Base-by-base conservation (phyloP, 2,797 vertebrate genomes). In the Odontamblyopus lacepedii region DNA sequence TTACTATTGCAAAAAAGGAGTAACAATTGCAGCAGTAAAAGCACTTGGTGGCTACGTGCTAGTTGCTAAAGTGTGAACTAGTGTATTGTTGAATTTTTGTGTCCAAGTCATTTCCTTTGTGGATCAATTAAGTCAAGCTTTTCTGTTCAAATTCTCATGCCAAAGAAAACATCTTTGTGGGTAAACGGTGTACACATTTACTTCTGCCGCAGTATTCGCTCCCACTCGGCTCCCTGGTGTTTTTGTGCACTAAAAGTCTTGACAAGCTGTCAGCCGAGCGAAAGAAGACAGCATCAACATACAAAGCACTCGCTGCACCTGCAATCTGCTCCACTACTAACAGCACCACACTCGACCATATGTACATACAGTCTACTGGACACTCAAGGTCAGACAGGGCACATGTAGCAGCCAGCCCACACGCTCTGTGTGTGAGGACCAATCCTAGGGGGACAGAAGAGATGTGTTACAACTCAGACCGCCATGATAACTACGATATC, bases 271-370 rank as follows among this genome's bases (percentile, higher is more conserved):
- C 83, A 80, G 75, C 57, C 55, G 70, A 77, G 55, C 67, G 65
- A 87, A 81, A 82, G 68, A 60, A 55, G 30, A 73, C 62, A 62
- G 77, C 72, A 71, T 56, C 67, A 80, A 72, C 78, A 77, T 27
- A 57, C 67, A 63, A 77, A 69, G 35, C 56, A 51, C 65, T 72
- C 57, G n/a, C 63, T 67, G 67, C 61, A 19, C 44, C 63, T 50
- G 63, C 23, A 72, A 51, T 79, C 76, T 66, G 44, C 50, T 41
- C 44, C 78, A 38, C 56, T 32, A 16, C 30, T 55, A 63, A 67
- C 67, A 15, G 78, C 71, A 77, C 2, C 26, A 32, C 65, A 30
- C 67, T 27, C 23, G 23, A 71, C 60, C 68, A 59, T 27, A 63
- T 77, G 59, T 65, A 71, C 69, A 73, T 41, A 26, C 0, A 72